A percentile compares a stretch with the other conserved stretches of the same genome.
Evolutionary conservation across 2,797 vertebrate species (phyloP).

Genomic region (Lagorchestes hirsutus): DNA sequence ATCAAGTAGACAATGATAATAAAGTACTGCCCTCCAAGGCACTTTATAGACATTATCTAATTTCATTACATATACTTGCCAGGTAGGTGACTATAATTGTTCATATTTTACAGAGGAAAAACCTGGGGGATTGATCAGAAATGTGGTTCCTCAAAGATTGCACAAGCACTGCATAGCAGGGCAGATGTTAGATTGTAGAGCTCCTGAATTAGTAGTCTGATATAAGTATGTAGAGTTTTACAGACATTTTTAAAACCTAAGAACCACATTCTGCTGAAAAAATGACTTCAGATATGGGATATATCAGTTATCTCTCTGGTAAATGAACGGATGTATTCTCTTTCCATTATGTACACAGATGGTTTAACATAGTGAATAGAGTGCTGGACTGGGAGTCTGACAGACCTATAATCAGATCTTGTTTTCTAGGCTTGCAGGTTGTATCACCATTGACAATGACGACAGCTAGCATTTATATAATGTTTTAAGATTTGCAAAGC

Average conservation of each 20-base stretch:
- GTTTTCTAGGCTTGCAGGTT: neutral
- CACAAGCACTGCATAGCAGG: neutral
- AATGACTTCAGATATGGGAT: slow-evolving; percentile 39
- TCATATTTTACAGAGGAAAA: slow-evolving; percentile 4
- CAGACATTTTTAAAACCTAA: slow-evolving; percentile 52
- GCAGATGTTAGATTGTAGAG: neutral
- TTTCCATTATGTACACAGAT: neutral
- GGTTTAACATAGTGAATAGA: neutral
- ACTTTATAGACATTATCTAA: slow-evolving; percentile 39
- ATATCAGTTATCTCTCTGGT: slow-evolving; percentile 65
- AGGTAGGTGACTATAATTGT: slow-evolving; percentile 14
- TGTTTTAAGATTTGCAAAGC: neutral
- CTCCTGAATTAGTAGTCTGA: neutral
- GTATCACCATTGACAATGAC: neutral
- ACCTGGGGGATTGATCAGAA: neutral
- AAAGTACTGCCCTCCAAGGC: slow-evolving; percentile 8
- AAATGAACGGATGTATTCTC: slow-evolving; percentile 57
- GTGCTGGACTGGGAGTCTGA: neutral
- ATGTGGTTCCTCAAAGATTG: neutral
- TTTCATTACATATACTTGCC: slow-evolving; percentile 39
- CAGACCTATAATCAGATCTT: neutral
- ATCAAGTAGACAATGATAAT: slow-evolving; percentile 2
- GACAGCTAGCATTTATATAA: neutral
- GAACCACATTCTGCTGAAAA: slow-evolving; percentile 60
- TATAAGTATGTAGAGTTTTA: neutral